Base-by-base conservation (phyloP, 2,113 vertebrate genomes). In the Anser cygnoides region DNA sequence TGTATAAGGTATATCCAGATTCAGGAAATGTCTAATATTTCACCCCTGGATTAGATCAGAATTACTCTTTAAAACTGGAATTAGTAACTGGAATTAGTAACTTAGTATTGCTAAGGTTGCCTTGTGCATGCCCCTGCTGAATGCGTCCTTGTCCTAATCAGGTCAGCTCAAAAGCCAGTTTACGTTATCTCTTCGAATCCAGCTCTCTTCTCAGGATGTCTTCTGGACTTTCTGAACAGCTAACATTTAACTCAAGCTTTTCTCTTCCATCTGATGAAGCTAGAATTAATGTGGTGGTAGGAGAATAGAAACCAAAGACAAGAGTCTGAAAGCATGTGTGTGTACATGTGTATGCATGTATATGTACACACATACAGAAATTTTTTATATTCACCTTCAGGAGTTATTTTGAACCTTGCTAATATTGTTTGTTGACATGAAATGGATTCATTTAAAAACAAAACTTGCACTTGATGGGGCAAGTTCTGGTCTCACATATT, bases 1-100 rank as follows among this genome's bases (percentile, higher is more conserved):
- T 2, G 25, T 11, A 7, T 59, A 43, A 66, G 0, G 0, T 17
- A 5, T 50, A 72, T 61, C 41, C 43, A 19, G 54, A 62, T 61
- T 80, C 37, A 50, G 12, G 1, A 3, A 67, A 44, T 54, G 22
- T 41, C 16, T 89, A 28, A 74, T 63, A 50, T 50, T 28, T 5
- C 46, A 10, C n/a, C 6, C 21, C 33, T 67, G 25, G 35, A 58
- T 22, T 46, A 80, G 6, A 70, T 9, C 3, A 80, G 41, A 92
- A 71, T 41, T 63, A 9, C 12, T 83, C 74, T 77, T 50, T 62
- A 76, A 73, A 59, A 59, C 43, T 18, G 10, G 4, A 88, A 41
- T 14, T 41, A 62, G 10, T 1, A 4, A 67, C 21, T 61, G 52
- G 20, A 6, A 71, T 41, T 41, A 41, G 41, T 41, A 41, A 41